These are phyloP conservation scores for Lophius piscatorius DNA, from an alignment of 2,113 vertebrate species.

Conservation along the genomic window DNA sequence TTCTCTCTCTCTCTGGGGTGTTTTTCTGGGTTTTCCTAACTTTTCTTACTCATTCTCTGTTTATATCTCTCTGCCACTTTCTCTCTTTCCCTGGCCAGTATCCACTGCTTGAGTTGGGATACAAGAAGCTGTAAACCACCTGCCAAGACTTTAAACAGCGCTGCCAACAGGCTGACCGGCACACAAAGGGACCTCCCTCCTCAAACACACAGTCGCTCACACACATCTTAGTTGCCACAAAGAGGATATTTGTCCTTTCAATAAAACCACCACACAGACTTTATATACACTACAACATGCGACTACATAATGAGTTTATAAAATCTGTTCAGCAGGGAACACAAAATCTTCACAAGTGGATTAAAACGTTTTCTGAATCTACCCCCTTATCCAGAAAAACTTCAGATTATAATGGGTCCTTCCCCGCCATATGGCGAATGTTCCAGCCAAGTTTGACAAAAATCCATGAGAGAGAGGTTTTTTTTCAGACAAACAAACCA, in stretches of 20 bases:
- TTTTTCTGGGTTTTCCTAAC: too few species aligned
- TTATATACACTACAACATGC: slow-evolving; percentile 44
- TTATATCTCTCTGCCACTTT: slow-evolving; percentile 13
- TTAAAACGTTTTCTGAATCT: too few species aligned
- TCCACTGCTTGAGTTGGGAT: slow-evolving; percentile 66
- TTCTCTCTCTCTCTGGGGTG: slow-evolving; percentile 6
- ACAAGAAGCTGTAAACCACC: slow-evolving; percentile 76
- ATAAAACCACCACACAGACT: slow-evolving; percentile 53
- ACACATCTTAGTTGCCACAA: slow-evolving; percentile 38
- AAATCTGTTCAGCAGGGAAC: too few species aligned
- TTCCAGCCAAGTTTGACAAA: too few species aligned
- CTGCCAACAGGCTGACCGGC: slow-evolving; percentile 71
- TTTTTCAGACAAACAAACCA: too few species aligned
- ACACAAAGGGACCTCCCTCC: slow-evolving; percentile 63
- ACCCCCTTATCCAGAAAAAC: too few species aligned
- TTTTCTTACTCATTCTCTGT: too few species aligned
- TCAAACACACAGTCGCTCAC: slow-evolving; percentile 32
- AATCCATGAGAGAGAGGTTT: too few species aligned
- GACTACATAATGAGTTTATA: slow-evolving; percentile 56
- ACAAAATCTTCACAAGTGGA: too few species aligned
- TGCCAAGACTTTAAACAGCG: slow-evolving; percentile 73
- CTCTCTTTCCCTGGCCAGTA: slow-evolving; percentile 44
- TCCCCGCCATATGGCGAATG: too few species aligned
- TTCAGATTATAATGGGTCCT: too few species aligned
- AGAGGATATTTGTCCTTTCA: slow-evolving; percentile 47